phyloP scores from a whole-genome alignment of 2,113 vertebrate species.

The Corythoichthys intestinalis region DNA sequence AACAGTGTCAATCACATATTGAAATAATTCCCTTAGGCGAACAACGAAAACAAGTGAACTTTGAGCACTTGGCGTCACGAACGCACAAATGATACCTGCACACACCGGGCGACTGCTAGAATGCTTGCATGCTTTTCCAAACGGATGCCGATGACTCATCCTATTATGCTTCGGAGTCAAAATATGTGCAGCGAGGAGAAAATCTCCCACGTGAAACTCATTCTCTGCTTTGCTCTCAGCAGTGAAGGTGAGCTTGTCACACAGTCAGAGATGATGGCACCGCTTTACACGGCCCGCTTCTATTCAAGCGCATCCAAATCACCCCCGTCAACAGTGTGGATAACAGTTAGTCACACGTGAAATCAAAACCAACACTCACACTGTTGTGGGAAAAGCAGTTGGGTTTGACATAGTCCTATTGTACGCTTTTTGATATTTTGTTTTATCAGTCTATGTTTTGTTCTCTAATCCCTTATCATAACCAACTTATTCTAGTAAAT shows the following conservation, averaged over 20 bases:
- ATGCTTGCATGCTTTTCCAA: neutral
- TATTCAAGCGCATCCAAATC: slow-evolving; percentile 13
- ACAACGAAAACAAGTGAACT: neutral
- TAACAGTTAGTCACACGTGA: neutral
- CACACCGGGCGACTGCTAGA: neutral
- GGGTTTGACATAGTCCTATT: neutral
- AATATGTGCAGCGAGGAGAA: neutral
- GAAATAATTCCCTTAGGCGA: neutral
- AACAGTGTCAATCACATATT: neutral
- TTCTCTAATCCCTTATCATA: neutral
- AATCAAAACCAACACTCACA: neutral
- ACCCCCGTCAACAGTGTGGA: slow-evolving; percentile 5
- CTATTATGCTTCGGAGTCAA: neutral
- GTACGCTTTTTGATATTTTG: neutral
- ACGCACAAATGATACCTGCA: neutral
- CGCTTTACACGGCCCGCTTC: neutral
- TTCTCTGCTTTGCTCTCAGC: slow-evolving; percentile 2
- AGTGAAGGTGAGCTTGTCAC: slow-evolving; percentile 8
- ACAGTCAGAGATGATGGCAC: slow-evolving; percentile 1
- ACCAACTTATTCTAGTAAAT: neutral
- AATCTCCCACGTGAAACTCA: neutral
- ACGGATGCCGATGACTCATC: neutral
- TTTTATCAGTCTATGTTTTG: neutral
- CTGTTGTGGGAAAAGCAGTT: neutral
- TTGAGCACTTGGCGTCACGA: neutral